Conservation (phyloP, 2,113 vertebrate species). For the Ictidomys tridecemlineatus region DNA sequence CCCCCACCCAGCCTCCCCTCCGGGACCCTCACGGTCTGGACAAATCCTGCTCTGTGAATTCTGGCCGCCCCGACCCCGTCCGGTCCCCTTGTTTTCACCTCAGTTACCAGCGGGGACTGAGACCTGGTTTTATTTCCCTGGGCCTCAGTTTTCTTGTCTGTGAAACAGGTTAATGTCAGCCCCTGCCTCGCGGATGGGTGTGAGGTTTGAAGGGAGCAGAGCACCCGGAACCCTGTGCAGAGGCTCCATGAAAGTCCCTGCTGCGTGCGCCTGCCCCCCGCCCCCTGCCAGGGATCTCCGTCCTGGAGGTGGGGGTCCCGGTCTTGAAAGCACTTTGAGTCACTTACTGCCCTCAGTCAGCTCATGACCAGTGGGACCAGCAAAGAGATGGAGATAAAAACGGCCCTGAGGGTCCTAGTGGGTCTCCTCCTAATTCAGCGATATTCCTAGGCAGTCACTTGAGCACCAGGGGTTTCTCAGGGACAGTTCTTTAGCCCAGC, state of each 20-base stretch:
- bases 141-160: background rate
- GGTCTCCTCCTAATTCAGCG: background rate
- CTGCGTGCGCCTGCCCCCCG: background rate
- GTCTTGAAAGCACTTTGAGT: background rate
- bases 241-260: fast-evolving
- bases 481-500: background rate
- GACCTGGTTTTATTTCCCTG: background rate
- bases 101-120: background rate
- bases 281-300: background rate
- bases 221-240: background rate
- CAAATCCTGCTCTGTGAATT: background rate
- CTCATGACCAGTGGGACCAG: background rate
- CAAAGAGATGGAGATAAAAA: background rate
- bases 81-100: background rate
- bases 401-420: background rate
- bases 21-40: background rate
- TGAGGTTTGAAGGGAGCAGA: background rate
- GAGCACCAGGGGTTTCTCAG: background rate
- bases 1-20: background rate
- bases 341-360: background rate
- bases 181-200: background rate
- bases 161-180: background rate
- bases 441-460: background rate
- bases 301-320: background rate
- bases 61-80: background rate